Evolutionary conservation across 2,797 vertebrate species (phyloP), one percentile per base, ranked within the genome.

Genomic region (Enteromius thamalakanensis): DNA sequence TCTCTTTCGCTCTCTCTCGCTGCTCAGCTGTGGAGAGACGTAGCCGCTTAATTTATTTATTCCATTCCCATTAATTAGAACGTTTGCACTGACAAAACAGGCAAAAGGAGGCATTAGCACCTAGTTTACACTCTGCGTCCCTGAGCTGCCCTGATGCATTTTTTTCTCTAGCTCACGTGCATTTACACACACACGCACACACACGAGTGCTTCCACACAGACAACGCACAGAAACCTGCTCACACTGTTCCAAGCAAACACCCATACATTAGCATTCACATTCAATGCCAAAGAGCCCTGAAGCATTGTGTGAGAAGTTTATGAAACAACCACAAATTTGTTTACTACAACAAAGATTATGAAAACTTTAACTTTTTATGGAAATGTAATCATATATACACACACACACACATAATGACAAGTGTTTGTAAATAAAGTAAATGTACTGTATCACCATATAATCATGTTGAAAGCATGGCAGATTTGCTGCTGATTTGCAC

Each of bases 21-120:
- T 76, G 86, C 87, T 91, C 90, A 84, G 90, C 90, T 90, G 91
- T 90, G 90, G 86, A 6, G 90, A 90, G 91, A 91, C 84, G 11
- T 0, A 79, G 83, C 74, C 9, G 89, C 85, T 91, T 93, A 89
- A 93, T 93, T 93, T 93, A 93, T 92, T 93, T 91, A 91, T 91
- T 89, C 83, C 64, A 90, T 92, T 90, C 86, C 84, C 80, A 87
- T 92, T 93, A 93, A 94, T 93, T 93, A 91, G 86, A 90, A 85
- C 88, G 86, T 90, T 92, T 92, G 92, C 88, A 60, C 89, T 71
- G 88, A 92, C 89, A 90, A 89, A 92, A 93, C 88, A 65, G 76
- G 87, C 91, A 92, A 93, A 91, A 84, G 80, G 89, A 82, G 55
- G 80, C 91, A 90, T 94, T 93, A 92, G 92, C 91, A 89, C 93